Conservation (phyloP, 2,888 invertebrate species). For the Acleris holmiana region DNA sequence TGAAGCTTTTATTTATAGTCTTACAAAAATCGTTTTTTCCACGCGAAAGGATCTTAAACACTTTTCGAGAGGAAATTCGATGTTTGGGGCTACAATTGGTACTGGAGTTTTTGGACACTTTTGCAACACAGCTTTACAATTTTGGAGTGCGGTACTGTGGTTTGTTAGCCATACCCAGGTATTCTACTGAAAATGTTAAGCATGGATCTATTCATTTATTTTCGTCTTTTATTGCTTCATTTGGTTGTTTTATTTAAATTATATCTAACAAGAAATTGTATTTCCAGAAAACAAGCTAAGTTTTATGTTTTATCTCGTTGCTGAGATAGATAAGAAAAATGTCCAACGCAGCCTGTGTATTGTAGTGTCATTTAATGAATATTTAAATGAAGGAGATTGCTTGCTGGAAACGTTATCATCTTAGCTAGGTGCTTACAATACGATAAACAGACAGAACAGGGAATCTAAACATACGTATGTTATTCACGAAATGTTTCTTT, state of each 20-base stretch:
- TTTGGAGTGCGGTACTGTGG: too few relatives aligned
- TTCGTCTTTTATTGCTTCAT: too few relatives aligned
- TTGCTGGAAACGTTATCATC: neutral
- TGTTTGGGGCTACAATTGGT: too few relatives aligned
- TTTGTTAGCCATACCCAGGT: too few relatives aligned
- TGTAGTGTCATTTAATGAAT: conserved; percentile 1
- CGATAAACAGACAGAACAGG: neutral
- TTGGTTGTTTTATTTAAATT: too few relatives aligned
- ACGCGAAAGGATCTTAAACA: neutral
- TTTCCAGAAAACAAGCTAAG: neutral
- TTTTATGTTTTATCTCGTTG: conserved; percentile 5
- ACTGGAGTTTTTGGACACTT: neutral
- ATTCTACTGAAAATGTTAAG: too few relatives aligned
- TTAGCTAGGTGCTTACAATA: neutral
- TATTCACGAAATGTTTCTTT: too few relatives aligned
- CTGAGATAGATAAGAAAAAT: conserved; percentile 11
- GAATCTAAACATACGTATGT: too few relatives aligned
- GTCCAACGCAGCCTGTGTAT: conserved; percentile 7
- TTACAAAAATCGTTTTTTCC: neutral
- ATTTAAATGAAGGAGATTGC: conserved; percentile 14
- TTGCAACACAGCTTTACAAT: neutral
- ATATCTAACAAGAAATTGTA: neutral
- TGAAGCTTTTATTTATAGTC: neutral
- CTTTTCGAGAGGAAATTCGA: too few relatives aligned
- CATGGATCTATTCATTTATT: too few relatives aligned